Evolutionary conservation across 2,113 vertebrate species (phyloP), one percentile per base, ranked within the genome.

Genomic region (Xyrauchen texanus): DNA sequence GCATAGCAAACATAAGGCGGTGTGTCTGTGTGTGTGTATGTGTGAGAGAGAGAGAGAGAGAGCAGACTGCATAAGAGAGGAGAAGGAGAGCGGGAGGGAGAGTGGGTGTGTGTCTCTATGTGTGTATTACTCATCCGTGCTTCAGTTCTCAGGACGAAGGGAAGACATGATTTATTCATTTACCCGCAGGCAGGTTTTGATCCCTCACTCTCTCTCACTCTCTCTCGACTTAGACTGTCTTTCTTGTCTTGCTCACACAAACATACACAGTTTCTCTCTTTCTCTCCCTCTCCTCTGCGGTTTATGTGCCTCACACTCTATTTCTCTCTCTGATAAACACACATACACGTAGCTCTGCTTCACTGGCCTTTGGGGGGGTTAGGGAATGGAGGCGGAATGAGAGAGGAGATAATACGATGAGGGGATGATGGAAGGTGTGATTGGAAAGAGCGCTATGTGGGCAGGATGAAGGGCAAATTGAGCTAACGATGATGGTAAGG

Each of bases 141-240:
- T 82, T 86, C 83, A 84, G 81, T 86, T 86, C 81, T 86, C 70
- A 83, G 83, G 83, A 82, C 78, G 74, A 82, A 84, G 85, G 76
- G 80, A 86, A 84, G 82, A 86, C 83, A 84, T 84, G 85, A 86
- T 84, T 86, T 86, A 86, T 86, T 86, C 81, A 86, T 84, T 82
- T 82, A 86, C 85, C 85, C 83, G 70, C 80, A 86, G 85, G 85
- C 85, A 82, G 85, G 78, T 82, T 84, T 86, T 85, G 84, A 85
- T 85, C 84, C 83, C 81, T 79, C 76, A 79, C 78, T 81, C 78
- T 68, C 66, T 61, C 77, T 44, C 78, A 78, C 78, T 68, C 66
- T 61, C 77, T 44, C 77, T 10, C 76, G 2, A 34, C 10, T 44
- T 64, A 16, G 49, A 44, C 74, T 8, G 11, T 65, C 74, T 76